phyloP scores from a whole-genome alignment of 2,888 invertebrate species.

The Sinohyriopsis cumingii region DNA sequence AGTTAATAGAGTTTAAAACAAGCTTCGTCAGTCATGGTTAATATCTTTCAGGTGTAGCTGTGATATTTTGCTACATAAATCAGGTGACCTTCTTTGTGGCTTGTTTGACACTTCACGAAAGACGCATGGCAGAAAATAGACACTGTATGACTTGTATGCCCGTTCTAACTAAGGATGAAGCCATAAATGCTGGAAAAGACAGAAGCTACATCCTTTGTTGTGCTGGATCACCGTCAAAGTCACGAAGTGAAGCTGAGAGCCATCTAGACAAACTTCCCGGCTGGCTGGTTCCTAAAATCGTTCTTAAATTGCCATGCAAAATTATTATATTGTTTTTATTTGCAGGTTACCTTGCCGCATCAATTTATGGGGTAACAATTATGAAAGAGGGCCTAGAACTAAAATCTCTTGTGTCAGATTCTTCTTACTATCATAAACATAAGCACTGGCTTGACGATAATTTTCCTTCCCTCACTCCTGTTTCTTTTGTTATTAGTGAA shows the following conservation, averaged over 20 bases:
- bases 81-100: slow-evolving; percentile 39
- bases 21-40: no score
- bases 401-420: slow-evolving; percentile 19
- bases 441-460: slow-evolving; percentile 14
- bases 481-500: slow-evolving; percentile 15
- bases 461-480: slow-evolving; percentile 13
- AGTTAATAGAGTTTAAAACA: no score
- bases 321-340: slow-evolving; percentile 37
- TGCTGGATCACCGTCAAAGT: slow-evolving; percentile 14
- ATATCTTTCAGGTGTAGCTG: slow-evolving; percentile 27
- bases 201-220: slow-evolving; percentile 14
- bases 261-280: slow-evolving; percentile 42
- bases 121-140: slow-evolving; percentile 71
- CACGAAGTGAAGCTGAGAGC: slow-evolving; percentile 35
- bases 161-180: slow-evolving; percentile 15
- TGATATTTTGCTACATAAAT: slow-evolving; percentile 41
- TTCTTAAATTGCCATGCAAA: slow-evolving; percentile 31
- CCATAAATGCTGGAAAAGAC: slow-evolving; percentile 6
- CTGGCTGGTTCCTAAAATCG: slow-evolving; percentile 37
- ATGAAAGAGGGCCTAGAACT: slow-evolving; percentile 31
- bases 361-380: slow-evolving; percentile 26
- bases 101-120: slow-evolving; percentile 33
- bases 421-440: slow-evolving; percentile 29
- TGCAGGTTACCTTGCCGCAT: slow-evolving; percentile 33
- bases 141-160: slow-evolving; percentile 21